These are phyloP conservation scores for Phyto melanocephala DNA, from an alignment of 2,888 invertebrate genomes.

Conservation along the genomic window DNA sequence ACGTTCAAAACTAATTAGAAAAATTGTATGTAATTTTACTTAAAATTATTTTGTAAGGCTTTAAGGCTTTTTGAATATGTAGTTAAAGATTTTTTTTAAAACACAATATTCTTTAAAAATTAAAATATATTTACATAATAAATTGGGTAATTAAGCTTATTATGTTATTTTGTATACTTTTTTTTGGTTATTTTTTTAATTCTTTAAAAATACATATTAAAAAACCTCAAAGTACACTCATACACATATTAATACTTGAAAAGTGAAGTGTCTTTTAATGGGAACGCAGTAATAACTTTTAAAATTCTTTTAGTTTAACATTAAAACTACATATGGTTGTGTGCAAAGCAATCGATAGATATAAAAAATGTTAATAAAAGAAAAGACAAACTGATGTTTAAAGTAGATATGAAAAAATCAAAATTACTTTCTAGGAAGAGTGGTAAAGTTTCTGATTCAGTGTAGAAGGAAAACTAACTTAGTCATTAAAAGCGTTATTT, in stretches of 20 bases:
- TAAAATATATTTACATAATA: slow-evolving; percentile 5
- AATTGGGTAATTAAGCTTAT: slow-evolving; percentile 33
- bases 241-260: slow-evolving; percentile 21
- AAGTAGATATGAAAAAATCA: too few species aligned
- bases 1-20: too few species aligned
- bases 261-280: neutral
- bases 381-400: too few species aligned
- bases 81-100: slow-evolving; percentile 2
- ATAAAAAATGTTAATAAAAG: neutral
- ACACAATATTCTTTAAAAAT: neutral
- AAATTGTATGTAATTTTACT: too few species aligned
- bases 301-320: neutral
- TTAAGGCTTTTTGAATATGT: too few species aligned
- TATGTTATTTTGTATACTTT: neutral
- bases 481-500: too few species aligned
- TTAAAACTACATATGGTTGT: too few species aligned
- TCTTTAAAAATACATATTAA: neutral
- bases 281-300: neutral
- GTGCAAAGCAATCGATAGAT: neutral
- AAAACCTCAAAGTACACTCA: neutral
- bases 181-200: neutral
- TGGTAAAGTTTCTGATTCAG: too few species aligned
- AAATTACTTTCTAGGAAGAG: too few species aligned
- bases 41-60: too few species aligned
- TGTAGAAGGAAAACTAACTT: too few species aligned